These are phyloP conservation scores for Macroramphosus scolopax DNA, from an alignment of 2,797 vertebrate genomes.

Conservation along the genomic window DNA sequence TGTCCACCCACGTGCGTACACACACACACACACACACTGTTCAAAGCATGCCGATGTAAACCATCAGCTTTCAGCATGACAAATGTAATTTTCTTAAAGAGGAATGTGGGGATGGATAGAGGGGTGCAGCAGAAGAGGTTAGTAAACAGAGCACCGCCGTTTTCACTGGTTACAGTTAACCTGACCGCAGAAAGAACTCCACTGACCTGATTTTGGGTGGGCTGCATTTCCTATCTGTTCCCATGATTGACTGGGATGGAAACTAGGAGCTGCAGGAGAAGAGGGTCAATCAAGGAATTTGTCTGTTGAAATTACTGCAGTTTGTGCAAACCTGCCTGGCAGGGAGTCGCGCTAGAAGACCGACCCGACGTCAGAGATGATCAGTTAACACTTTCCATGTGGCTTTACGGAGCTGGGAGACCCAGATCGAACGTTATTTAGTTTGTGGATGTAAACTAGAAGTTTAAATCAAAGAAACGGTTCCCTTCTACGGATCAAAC, in stretches of 20 bases:
- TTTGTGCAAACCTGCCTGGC: constrained; percentile 17
- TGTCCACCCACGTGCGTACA: no score
- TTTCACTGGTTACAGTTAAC: constrained; percentile 56
- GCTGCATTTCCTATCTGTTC: constrained; percentile 56
- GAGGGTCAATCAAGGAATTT: constrained; percentile 21
- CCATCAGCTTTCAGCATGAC: constrained; percentile 71
- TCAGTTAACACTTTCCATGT: constrained; percentile 12
- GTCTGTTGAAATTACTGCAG: constrained; percentile 12
- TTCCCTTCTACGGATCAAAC: no score
- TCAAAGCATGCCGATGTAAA: constrained; percentile 68
- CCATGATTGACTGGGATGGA: constrained; percentile 41
- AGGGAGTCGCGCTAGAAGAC: background rate
- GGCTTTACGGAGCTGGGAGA: constrained; percentile 2
- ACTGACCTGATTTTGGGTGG: constrained; percentile 60
- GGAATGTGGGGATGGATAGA: constrained; percentile 62
- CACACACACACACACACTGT: constrained; percentile 30
- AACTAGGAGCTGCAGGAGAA: constrained; percentile 22
- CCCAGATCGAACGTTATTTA: constrained; percentile 22
- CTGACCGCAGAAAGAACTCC: constrained; percentile 52
- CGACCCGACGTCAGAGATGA: constrained; percentile 19
- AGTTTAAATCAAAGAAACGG: no score
- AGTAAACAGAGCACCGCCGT: constrained; percentile 61
- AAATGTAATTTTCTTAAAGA: constrained; percentile 65
- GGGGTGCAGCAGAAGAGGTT: constrained; percentile 43
- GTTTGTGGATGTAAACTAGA: no score